Conservation (phyloP, 2,113 vertebrate genomes). For the Salvator merianae region DNA sequence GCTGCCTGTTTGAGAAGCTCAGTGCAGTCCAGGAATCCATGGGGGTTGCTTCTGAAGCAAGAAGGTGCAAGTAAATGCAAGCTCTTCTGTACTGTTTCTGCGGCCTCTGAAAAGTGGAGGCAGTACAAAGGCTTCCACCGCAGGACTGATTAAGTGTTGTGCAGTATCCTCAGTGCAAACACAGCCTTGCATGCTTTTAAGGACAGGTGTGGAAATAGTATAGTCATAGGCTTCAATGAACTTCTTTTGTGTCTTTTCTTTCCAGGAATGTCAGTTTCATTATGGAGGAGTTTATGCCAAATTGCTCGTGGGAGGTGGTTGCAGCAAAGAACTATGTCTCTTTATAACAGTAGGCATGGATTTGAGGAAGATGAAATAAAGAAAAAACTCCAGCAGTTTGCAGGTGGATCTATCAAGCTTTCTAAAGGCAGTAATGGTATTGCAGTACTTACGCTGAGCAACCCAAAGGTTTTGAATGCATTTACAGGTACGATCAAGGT, state of each 20-base stretch:
- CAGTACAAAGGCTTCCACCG: too few species aligned
- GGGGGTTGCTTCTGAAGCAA: too few species aligned
- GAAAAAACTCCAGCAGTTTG: constrained; percentile 80
- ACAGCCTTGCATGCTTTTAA: too few species aligned
- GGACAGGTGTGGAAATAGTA: background rate
- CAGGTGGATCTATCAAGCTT: constrained; percentile 88
- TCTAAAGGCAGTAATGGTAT: constrained; percentile 83
- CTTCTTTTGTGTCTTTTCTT: background rate
- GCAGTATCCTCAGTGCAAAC: too few species aligned
- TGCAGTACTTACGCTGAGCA: constrained; percentile 88
- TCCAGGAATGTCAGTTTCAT: constrained; percentile 80
- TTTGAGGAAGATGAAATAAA: constrained; percentile 80
- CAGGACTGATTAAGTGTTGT: too few species aligned
- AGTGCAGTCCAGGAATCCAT: too few species aligned
- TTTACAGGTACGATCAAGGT: constrained; percentile 82
- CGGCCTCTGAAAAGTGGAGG: too few species aligned
- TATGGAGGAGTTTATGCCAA: constrained; percentile 70
- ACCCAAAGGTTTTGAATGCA: constrained; percentile 90
- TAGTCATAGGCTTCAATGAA: background rate
- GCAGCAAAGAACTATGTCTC: constrained; percentile 65
- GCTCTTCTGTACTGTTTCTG: too few species aligned
- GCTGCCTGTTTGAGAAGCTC: too few species aligned
- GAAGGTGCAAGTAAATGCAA: too few species aligned
- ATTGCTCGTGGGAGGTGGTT: constrained; percentile 55
- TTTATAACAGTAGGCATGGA: constrained; percentile 74